These are phyloP conservation scores for Tor tambroides DNA, from an alignment of 2,113 vertebrate species.

Conservation along the genomic window DNA sequence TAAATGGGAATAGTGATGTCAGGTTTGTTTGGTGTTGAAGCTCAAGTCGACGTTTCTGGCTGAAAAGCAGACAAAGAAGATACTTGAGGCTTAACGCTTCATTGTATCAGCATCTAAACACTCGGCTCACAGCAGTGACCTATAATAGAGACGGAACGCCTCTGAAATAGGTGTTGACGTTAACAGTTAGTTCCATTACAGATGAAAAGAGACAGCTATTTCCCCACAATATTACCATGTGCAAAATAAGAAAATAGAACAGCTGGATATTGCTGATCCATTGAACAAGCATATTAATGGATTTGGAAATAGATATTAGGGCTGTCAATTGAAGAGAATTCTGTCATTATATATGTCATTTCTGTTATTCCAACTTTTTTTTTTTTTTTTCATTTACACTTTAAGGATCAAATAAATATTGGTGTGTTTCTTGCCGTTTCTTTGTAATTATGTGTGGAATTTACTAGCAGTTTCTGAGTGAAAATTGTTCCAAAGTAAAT, in stretches of 20 bases:
- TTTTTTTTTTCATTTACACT: background rate
- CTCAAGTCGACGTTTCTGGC: constrained; percentile 52
- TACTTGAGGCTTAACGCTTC: constrained; percentile 1
- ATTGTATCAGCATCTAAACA: constrained; percentile 3
- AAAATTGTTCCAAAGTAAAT: no score
- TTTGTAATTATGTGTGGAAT: no score
- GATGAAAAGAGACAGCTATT: constrained; percentile 24
- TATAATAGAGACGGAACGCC: background rate
- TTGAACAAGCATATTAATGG: background rate
- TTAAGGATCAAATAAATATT: no score
- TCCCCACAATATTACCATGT: background rate
- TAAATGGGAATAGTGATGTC: constrained; percentile 48
- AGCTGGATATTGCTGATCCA: background rate
- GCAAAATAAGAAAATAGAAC: constrained; percentile 10
- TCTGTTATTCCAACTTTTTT: background rate
- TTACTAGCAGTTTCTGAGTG: no score
- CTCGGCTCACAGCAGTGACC: background rate
- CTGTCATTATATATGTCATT: background rate
- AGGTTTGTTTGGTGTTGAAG: constrained; percentile 54
- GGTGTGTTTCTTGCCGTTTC: no score
- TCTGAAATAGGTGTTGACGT: constrained; percentile 11
- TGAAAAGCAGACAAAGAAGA: background rate
- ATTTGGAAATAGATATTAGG: background rate
- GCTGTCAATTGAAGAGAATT: background rate
- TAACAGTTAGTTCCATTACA: constrained; percentile 25